These are phyloP conservation scores for Salticus scenicus DNA, from an alignment of 2,888 invertebrate species.

Conservation along the genomic window DNA sequence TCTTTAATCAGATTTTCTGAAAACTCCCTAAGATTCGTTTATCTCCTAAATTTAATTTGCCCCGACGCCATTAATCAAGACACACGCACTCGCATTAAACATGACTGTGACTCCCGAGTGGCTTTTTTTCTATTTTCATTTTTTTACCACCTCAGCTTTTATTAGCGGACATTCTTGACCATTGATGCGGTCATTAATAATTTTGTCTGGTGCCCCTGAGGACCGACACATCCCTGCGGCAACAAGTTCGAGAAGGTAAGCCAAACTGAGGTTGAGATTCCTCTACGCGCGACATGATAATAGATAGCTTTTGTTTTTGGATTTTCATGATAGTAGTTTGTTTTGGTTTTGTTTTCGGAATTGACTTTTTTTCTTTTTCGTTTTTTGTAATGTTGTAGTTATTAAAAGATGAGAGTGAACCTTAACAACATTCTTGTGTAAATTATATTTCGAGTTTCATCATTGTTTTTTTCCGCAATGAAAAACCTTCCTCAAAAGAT, in stretches of 20 bases:
- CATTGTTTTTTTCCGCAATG: background rate
- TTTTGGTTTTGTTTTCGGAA: conserved; percentile 8
- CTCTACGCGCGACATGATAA: background rate
- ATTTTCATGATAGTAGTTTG: conserved; percentile 3
- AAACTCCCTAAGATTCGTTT: background rate
- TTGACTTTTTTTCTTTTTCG: background rate
- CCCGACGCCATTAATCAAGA: conserved; percentile 49
- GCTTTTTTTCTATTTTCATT: conserved; percentile 29
- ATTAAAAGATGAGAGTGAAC: background rate
- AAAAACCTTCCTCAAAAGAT: background rate
- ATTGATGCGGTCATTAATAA: conserved; percentile 66
- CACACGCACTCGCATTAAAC: conserved; percentile 41
- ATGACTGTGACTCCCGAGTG: conserved; percentile 5
- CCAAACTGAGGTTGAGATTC: background rate
- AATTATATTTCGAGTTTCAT: background rate
- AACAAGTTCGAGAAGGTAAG: conserved; percentile 49
- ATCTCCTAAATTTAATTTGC: conserved; percentile 55
- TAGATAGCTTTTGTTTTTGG: background rate
- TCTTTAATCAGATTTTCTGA: background rate
- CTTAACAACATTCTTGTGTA: conserved; percentile 3
- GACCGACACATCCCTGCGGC: background rate
- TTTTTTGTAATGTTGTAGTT: background rate
- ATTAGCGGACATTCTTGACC: conserved; percentile 65
- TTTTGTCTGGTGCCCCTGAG: conserved; percentile 47
- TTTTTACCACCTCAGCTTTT: conserved; percentile 34